These are phyloP conservation scores for Apostichopus japonicus DNA, from an alignment of 35 echinoderm and acorn worm species.

Conservation along the genomic window DNA sequence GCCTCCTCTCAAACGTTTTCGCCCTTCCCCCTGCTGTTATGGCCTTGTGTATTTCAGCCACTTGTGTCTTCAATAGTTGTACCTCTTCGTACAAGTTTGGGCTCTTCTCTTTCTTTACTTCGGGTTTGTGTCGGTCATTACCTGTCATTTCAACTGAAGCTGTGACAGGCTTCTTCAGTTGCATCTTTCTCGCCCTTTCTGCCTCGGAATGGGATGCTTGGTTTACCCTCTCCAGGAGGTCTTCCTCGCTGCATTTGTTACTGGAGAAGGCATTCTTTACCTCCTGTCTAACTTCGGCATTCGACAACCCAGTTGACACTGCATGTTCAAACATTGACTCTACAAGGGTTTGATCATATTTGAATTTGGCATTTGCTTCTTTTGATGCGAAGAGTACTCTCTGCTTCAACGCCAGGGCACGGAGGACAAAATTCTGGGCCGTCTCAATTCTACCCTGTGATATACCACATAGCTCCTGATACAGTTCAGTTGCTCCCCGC, in stretches of 20 bases:
- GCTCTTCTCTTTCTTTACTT: no score
- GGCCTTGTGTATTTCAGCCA: no score
- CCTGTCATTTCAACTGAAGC: neutral
- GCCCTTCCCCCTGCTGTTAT: no score
- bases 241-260: neutral
- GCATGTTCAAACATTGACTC: neutral
- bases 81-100: no score
- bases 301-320: neutral
- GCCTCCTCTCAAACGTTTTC: no score
- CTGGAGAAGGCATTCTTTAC: neutral
- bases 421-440: constrained; percentile 40
- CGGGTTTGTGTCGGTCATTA: no score
- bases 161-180: neutral
- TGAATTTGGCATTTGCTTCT: constrained; percentile 22
- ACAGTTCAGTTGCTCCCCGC: constrained; percentile 57
- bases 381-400: constrained; percentile 65
- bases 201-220: neutral
- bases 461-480: constrained; percentile 50
- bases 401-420: constrained; percentile 54
- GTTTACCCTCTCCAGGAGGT: neutral
- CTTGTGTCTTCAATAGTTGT: no score
- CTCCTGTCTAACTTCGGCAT: neutral
- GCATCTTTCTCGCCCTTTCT: neutral
- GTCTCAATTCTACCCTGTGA: constrained; percentile 36
- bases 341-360: constrained; percentile 4